Percentiles rank a stretch among this genome's conserved stretches.
Evolutionary conservation across 1,140 invertebrate species (phyloP).

Genomic region (Drosophila aff.): DNA sequence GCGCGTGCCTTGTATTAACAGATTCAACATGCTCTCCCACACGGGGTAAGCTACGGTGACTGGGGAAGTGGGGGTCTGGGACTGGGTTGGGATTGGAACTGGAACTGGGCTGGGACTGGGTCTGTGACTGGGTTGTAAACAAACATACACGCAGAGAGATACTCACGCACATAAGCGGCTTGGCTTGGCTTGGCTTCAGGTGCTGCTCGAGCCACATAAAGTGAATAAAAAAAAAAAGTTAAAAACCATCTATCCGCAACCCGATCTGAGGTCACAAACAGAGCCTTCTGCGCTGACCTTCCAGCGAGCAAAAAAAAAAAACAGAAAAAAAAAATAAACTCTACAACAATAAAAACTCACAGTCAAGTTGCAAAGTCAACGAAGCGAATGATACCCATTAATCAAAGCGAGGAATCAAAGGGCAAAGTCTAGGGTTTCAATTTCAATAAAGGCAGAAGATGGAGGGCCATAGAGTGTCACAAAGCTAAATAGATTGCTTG

Average conservation of each 20-base stretch:
- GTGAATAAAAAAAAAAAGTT: constrained; percentile 9
- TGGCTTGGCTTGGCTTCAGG: constrained; percentile 5
- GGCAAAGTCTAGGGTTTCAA: constrained; percentile 13
- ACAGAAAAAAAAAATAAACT: not conserved
- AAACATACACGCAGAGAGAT: constrained; percentile 19
- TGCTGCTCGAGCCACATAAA: constrained; percentile 7
- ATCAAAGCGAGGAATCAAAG: constrained; percentile 8
- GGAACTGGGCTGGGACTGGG: not conserved
- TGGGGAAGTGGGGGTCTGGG: not conserved
- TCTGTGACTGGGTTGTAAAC: constrained; percentile 6
- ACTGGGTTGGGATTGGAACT: no score
- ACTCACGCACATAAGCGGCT: constrained; percentile 15
- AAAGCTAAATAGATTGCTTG: not conserved
- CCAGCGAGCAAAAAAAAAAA: not conserved
- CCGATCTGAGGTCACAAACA: constrained; percentile 18
- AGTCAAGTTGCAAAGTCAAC: constrained; percentile 6
- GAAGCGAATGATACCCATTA: constrained; percentile 20
- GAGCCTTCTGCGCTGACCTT: constrained; percentile 21
- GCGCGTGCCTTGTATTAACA: constrained; percentile 70
- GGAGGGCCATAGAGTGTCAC: not conserved
- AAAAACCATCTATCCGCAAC: constrained; percentile 21
- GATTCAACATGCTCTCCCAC: constrained; percentile 58
- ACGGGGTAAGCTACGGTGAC: not conserved
- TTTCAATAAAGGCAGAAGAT: not conserved
- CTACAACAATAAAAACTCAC: constrained; percentile 3